Base-by-base conservation (phyloP, 92 coral and sea anemone genomes). In the Scolanthus callimorphus region DNA sequence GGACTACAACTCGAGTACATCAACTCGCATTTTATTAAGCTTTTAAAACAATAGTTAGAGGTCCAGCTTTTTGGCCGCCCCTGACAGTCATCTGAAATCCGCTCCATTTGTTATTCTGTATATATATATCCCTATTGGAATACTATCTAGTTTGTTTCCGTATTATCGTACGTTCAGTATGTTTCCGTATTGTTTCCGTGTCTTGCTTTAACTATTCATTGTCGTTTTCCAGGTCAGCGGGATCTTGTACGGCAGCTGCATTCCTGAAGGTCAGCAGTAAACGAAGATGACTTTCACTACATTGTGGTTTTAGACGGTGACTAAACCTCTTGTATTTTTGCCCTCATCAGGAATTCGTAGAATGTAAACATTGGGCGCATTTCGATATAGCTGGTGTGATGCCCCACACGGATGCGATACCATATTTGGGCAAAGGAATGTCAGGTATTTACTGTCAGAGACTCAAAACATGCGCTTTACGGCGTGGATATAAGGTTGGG, bases 381-480 rank as follows among this genome's bases (percentile, higher is more conserved):
- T 54, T 92, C 17, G 98, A 92, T 69, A 92, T 88, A 45, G 98
- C 98, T 3, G 96, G 96, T 31, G 89, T 92, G 55, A 88, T 91
- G 96, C 62, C 69, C 38, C 81, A 87, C 61, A 83, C 96, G 0
- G 91, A 88, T 51, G 97, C 88, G 25, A 37, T 91, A 31, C 92
- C 97, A 3, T 91, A 88, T 78, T 61, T 91, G 69, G 95, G 82
- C 62, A 88, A 80, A 54, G 96, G 97, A 55, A 88, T 88, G 91
- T 89, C 97, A 74, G 97, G 97, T 91, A 68, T 38, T 27, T 6
- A 34, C 41, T 34, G 15, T 15, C 15, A 34, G 6, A 34, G 15
- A 6, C 41, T 15, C 15, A 15, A 6, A 6, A 6, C 8, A 34
- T 15, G 6, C 41, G 15, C 15, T 34, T 34, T 34, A 34, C n/a